phyloP scores from a whole-genome alignment of 2,113 vertebrate genomes.

The Amphiprion ocellaris region DNA sequence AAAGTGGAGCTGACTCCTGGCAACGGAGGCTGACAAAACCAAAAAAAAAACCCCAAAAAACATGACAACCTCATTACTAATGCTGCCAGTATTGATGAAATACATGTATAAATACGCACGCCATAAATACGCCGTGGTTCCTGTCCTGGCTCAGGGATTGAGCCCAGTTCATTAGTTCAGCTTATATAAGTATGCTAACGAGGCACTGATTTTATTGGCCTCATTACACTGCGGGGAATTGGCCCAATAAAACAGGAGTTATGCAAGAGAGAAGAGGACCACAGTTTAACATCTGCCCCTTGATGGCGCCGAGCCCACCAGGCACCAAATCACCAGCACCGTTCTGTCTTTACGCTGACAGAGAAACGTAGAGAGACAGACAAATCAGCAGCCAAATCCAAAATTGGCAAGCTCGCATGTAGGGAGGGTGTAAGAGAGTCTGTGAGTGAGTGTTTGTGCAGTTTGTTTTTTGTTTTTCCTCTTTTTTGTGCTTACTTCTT shows the following conservation, averaged over 20 bases:
- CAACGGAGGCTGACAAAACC: constrained; percentile 36
- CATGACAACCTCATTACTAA: constrained; percentile 42
- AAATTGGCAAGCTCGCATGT: constrained; percentile 45
- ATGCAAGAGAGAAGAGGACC: constrained; percentile 56
- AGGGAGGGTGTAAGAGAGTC: constrained; percentile 43
- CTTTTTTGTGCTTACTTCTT: constrained; percentile 36
- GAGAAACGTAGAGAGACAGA: constrained; percentile 22
- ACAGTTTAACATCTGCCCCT: constrained; percentile 73
- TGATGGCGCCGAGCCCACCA: constrained; percentile 41
- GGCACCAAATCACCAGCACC: constrained; percentile 40
- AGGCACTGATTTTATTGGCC: constrained; percentile 69
- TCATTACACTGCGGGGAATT: constrained; percentile 68
- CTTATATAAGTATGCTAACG: constrained; percentile 77
- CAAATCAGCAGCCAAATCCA: constrained; percentile 53
- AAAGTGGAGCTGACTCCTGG: constrained; percentile 46
- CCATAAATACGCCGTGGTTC: constrained; percentile 8
- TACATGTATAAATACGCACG: constrained; percentile 31
- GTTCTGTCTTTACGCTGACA: constrained; percentile 10
- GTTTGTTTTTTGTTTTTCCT: constrained; percentile 62
- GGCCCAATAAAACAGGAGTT: constrained; percentile 56
- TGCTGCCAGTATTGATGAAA: constrained; percentile 48
- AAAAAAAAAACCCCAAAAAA: neutral
- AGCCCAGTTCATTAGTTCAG: constrained; percentile 71
- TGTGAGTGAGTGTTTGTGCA: constrained; percentile 36
- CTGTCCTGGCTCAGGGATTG: constrained; percentile 27